Evolutionary conservation across 2,797 vertebrate genomes (phyloP).

Genomic region (Momotus momota): DNA sequence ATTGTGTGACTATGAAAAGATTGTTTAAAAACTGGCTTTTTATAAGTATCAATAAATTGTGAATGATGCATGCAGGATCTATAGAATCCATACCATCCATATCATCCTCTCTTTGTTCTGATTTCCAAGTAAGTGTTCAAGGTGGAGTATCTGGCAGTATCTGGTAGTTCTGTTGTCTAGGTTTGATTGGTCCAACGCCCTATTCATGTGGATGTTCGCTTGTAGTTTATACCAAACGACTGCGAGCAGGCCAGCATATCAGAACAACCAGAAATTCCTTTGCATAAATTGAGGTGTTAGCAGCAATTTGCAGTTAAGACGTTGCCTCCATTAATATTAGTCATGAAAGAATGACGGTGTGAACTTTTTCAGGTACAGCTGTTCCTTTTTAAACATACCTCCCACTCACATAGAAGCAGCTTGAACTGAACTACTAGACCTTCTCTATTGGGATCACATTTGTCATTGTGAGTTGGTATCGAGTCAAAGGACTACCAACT

Average conservation of each 20-base stretch:
- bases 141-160: not conserved
- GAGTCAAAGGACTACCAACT: not conserved
- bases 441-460: conserved; percentile 1
- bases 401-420: not conserved
- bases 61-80: not conserved
- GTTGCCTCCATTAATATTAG: not conserved
- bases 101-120: conserved; percentile 11
- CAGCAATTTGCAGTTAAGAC: conserved; percentile 29
- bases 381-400: not conserved
- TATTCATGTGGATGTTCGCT: not conserved
- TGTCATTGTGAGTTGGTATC: not conserved
- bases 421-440: not conserved
- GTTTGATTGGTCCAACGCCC: conserved; percentile 2
- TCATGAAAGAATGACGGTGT: not conserved
- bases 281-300: not conserved
- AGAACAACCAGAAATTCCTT: conserved; percentile 32
- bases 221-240: not conserved
- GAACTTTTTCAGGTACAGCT: conserved; percentile 49
- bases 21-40: not conserved
- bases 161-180: conserved; percentile 14
- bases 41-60: not conserved
- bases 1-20: not conserved
- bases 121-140: conserved; percentile 1
- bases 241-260: not conserved
- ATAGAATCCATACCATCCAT: not conserved